A percentile compares a stretch with the other conserved stretches of the same genome.
These are phyloP conservation scores for Neodiprion pinetum DNA, from an alignment of 1,140 invertebrate species.

Conservation along the genomic window DNA sequence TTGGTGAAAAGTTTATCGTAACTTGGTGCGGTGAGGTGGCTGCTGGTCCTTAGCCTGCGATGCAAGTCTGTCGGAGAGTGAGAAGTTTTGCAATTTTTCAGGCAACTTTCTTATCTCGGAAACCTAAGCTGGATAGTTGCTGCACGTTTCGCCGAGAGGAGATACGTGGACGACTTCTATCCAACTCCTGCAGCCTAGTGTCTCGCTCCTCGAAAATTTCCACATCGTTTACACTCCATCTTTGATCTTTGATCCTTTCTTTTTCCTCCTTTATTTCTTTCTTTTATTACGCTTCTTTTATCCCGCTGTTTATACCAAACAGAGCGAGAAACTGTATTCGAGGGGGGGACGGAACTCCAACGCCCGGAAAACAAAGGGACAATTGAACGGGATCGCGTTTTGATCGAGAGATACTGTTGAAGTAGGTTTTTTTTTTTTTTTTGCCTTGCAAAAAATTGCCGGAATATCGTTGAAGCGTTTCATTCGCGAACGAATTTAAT, in stretches of 20 bases:
- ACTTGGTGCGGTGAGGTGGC: too few species aligned
- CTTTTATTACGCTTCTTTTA: not conserved
- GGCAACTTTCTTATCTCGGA: not conserved
- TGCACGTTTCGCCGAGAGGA: not conserved
- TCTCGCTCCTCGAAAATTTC: not conserved
- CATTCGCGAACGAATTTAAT: too few species aligned
- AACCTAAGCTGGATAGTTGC: not conserved
- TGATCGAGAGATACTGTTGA: too few species aligned
- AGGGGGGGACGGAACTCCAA: not conserved
- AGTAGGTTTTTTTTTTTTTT: too few species aligned
- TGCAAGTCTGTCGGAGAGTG: not conserved
- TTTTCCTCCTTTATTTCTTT: not conserved
- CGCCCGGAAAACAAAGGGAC: too few species aligned
- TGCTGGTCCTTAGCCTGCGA: not conserved
- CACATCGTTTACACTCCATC: not conserved
- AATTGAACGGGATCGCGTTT: not conserved
- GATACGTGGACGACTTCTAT: not conserved
- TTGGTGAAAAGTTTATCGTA: too few species aligned
- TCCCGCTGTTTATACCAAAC: not conserved
- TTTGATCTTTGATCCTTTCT: too few species aligned
- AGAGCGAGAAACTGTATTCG: not conserved
- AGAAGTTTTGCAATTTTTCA: conserved; percentile 5
- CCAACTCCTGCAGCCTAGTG: not conserved
- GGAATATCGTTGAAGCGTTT: too few species aligned
- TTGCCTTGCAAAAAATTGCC: too few species aligned